Percentiles rank a stretch among this genome's conserved stretches.
These are phyloP conservation scores for Plebejus argus DNA, from an alignment of 2,888 invertebrate species.

Conservation along the genomic window DNA sequence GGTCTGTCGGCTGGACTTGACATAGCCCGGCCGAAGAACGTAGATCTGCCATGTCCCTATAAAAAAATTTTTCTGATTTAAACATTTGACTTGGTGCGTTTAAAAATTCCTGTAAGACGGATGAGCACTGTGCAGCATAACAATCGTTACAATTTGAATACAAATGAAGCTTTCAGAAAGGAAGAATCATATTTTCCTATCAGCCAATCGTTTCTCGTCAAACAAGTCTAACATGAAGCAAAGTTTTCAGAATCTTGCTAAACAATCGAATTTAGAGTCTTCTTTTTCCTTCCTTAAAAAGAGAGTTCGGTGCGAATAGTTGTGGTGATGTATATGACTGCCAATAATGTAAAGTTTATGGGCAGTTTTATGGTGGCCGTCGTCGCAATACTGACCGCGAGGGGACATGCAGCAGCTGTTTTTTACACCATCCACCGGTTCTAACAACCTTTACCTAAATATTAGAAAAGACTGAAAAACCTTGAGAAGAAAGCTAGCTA, in stretches of 20 bases:
- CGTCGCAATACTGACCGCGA: constrained; percentile 67
- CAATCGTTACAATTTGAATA: too few species aligned
- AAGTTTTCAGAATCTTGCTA: background rate
- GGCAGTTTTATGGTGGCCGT: constrained; percentile 65
- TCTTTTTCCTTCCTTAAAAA: background rate
- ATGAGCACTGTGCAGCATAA: too few species aligned
- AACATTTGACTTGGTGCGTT: too few species aligned
- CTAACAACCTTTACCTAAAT: constrained; percentile 39
- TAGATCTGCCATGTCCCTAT: too few species aligned
- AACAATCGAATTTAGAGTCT: background rate
- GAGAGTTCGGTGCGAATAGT: constrained; percentile 35
- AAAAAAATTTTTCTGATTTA: too few species aligned
- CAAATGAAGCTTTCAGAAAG: background rate
- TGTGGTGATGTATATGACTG: constrained; percentile 40
- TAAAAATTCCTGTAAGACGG: too few species aligned
- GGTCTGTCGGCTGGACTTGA: too few species aligned
- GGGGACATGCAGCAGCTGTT: constrained; percentile 81
- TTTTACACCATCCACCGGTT: constrained; percentile 75
- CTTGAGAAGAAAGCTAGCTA: background rate
- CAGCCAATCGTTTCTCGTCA: too few species aligned
- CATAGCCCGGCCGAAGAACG: too few species aligned
- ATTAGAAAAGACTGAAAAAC: background rate
- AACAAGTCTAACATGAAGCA: too few species aligned
- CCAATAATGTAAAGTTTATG: constrained; percentile 60
- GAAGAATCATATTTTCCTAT: background rate